phyloP scores from a whole-genome alignment of 2,113 vertebrate species.

The Eidolon helvum region DNA sequence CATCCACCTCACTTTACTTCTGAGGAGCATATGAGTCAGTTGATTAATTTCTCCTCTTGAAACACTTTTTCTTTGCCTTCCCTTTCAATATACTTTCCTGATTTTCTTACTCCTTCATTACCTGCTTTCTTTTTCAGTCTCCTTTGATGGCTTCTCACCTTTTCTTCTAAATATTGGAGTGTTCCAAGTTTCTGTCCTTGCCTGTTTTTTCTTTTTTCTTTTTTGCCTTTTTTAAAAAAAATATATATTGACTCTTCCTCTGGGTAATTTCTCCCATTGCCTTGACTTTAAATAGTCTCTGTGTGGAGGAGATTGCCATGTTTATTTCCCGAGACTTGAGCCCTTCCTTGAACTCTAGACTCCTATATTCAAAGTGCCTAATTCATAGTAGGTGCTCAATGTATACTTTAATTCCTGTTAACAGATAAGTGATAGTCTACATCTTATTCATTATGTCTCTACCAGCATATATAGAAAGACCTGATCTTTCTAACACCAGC shows the following conservation, averaged over 20 bases:
- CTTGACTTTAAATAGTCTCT: neutral
- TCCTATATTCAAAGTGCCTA: neutral
- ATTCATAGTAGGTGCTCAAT: neutral
- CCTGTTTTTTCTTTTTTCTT: neutral
- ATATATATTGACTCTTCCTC: neutral
- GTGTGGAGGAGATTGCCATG: neutral
- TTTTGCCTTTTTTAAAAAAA: neutral
- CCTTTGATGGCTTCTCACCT: neutral
- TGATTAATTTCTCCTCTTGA: neutral
- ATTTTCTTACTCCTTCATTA: neutral
- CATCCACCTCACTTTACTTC: neutral
- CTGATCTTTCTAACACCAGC: neutral
- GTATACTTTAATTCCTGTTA: neutral
- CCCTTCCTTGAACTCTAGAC: neutral
- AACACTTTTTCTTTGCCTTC: neutral
- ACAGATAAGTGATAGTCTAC: neutral
- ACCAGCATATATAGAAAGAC: neutral
- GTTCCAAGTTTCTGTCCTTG: neutral
- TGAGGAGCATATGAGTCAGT: neutral
- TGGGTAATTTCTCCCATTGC: neutral
- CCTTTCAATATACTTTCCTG: neutral
- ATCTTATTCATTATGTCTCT: neutral
- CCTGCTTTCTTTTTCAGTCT: neutral
- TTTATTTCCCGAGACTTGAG: neutral
- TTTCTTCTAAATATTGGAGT: neutral